phyloP scores from a whole-genome alignment of 2,113 vertebrate species.

The Oplegnathus fasciatus region DNA sequence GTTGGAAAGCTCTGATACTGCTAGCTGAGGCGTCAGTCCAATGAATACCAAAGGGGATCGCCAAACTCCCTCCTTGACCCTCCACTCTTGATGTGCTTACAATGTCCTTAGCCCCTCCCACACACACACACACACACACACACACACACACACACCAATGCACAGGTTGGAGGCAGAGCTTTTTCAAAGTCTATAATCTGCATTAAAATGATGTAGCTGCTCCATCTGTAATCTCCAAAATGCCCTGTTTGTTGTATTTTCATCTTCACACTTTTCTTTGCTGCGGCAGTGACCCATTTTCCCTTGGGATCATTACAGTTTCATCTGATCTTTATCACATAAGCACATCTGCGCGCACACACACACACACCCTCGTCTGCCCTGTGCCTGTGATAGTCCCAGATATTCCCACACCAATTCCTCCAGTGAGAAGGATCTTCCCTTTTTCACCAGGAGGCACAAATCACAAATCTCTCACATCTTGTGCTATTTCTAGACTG shows the following conservation, averaged over 20 bases:
- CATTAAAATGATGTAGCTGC: neutral
- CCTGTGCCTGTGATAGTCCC: neutral
- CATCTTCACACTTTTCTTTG: constrained; percentile 29
- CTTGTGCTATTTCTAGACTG: constrained; percentile 34
- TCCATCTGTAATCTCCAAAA: constrained; percentile 36
- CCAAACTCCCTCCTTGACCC: too few relatives aligned
- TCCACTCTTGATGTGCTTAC: too few relatives aligned
- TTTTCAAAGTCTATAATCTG: neutral
- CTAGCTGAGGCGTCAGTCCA: too few relatives aligned
- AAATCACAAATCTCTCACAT: constrained; percentile 51
- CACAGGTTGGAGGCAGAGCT: neutral
- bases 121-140: neutral
- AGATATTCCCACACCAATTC: constrained; percentile 3
- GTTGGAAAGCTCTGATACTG: too few relatives aligned
- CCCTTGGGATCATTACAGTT: constrained; percentile 65
- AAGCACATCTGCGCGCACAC: neutral
- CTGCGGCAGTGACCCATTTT: constrained; percentile 60
- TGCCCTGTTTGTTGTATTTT: constrained; percentile 48
- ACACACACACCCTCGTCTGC: constrained; percentile 16
- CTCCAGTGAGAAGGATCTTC: neutral
- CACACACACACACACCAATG: neutral
- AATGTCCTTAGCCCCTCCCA: too few relatives aligned
- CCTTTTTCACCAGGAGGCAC: constrained; percentile 36
- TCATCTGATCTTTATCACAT: constrained; percentile 60
- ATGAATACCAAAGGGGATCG: too few relatives aligned